phyloP scores from a whole-genome alignment of 2,888 invertebrate genomes.

The Acheta domesticus region DNA sequence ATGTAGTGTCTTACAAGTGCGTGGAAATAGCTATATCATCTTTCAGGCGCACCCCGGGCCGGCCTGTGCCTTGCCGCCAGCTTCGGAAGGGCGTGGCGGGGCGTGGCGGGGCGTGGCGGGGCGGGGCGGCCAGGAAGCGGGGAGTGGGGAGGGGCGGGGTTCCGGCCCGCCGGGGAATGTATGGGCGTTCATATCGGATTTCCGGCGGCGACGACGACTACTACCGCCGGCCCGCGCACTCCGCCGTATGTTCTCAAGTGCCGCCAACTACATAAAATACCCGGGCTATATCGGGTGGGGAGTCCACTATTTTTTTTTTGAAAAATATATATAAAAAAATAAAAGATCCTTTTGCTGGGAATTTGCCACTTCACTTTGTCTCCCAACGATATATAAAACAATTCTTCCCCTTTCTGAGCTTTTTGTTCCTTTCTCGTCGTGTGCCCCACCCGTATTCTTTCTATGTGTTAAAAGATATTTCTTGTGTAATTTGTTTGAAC shows the following conservation, averaged over 20 bases:
- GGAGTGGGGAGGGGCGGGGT: background rate
- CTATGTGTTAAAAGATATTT: conserved; percentile 31
- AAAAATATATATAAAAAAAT: conserved; percentile 24
- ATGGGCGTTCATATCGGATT: background rate
- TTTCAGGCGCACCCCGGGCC: conserved; percentile 3
- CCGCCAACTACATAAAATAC: conserved; percentile 24
- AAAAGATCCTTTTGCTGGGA: conserved; percentile 30
- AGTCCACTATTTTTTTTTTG: conserved; percentile 8
- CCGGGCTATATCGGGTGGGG: background rate
- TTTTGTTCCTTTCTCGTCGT: background rate
- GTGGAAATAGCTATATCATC: conserved; percentile 18
- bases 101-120: background rate
- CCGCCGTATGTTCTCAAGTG: conserved; percentile 25
- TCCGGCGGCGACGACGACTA: background rate
- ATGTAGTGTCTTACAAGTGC: conserved; percentile 18
- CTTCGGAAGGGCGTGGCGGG: background rate
- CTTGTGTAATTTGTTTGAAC: conserved; percentile 34
- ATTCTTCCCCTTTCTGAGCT: conserved; percentile 21
- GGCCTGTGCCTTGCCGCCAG: background rate
- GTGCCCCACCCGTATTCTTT: conserved; percentile 28
- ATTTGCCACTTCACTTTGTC: conserved; percentile 32
- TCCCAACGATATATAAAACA: conserved; percentile 26
- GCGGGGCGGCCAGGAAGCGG: background rate
- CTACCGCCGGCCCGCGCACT: background rate
- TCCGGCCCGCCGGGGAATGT: background rate